A percentile compares a stretch with the other conserved stretches of the same genome.
phyloP scores from a whole-genome alignment of 2,888 invertebrate genomes.

The Lasioglossum morio region DNA sequence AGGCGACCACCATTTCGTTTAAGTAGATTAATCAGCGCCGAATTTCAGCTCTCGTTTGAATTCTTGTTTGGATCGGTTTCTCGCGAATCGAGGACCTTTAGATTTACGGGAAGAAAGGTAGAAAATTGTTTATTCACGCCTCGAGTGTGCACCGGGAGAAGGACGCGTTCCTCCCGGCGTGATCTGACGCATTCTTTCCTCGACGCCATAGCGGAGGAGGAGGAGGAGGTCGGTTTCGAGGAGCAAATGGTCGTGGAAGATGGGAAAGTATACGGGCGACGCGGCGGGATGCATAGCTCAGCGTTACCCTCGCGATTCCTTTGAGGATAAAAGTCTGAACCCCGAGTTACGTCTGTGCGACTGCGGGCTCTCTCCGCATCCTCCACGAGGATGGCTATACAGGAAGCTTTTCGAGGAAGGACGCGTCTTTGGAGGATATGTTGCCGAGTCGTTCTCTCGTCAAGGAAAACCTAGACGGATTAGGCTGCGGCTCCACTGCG shows the following conservation, averaged over 20 bases:
- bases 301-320: constrained; percentile 37
- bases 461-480: not conserved
- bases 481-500: not conserved
- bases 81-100: not conserved
- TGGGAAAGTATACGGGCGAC: constrained; percentile 20
- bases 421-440: not conserved
- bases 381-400: not conserved
- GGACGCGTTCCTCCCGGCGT: not conserved
- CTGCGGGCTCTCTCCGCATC: not conserved
- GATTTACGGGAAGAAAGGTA: not conserved
- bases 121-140: constrained; percentile 12
- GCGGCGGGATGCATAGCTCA: constrained; percentile 35
- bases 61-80: not conserved
- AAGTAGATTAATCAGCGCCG: not conserved
- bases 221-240: not conserved
- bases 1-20: too few relatives aligned
- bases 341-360: constrained; percentile 23
- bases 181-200: not conserved
- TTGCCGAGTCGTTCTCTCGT: not conserved
- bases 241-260: constrained; percentile 6
- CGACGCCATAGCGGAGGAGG: not conserved
- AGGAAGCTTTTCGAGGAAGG: not conserved
- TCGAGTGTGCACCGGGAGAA: not conserved
- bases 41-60: not conserved
- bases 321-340: constrained; percentile 29